phyloP scores from a whole-genome alignment of 2,888 invertebrate genomes.

The Stegana nigrithorax region DNA sequence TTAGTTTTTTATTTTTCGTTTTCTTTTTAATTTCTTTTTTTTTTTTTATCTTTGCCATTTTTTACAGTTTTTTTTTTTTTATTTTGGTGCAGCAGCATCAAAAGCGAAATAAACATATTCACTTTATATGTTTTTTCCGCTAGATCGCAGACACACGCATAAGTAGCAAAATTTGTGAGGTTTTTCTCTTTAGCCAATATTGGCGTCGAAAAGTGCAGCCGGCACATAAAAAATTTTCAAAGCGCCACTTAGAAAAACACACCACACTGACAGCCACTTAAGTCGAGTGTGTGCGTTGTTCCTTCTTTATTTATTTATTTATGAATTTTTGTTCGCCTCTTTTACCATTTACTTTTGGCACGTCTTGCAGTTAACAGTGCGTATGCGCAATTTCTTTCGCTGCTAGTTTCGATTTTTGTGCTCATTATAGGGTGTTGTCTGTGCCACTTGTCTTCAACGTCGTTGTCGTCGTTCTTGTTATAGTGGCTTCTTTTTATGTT shows the following conservation, averaged over 20 bases:
- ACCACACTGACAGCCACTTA: background rate
- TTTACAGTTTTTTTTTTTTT: background rate
- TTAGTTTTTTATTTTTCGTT: too few relatives aligned
- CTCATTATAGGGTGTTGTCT: background rate
- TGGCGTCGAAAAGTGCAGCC: too few relatives aligned
- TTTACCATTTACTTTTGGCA: background rate
- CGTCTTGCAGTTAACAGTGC: slow-evolving; percentile 43
- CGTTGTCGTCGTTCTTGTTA: background rate
- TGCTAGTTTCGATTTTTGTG: slow-evolving; percentile 1
- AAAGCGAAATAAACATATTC: background rate
- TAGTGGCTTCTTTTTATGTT: too few relatives aligned
- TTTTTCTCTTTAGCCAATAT: too few relatives aligned
- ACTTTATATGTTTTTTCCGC: background rate
- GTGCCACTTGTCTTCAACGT: slow-evolving; percentile 2
- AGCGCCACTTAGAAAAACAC: background rate
- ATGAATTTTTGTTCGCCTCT: background rate
- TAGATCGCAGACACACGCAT: too few relatives aligned
- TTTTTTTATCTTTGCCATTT: background rate
- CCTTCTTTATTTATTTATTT: background rate
- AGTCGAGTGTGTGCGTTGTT: background rate
- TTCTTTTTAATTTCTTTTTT: background rate
- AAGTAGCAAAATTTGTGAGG: too few relatives aligned
- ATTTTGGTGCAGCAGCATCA: background rate
- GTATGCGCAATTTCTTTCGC: slow-evolving; percentile 45
- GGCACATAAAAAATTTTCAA: background rate